phyloP scores from a whole-genome alignment of 1,140 invertebrate genomes.

The Doryteuthis pealeii region DNA sequence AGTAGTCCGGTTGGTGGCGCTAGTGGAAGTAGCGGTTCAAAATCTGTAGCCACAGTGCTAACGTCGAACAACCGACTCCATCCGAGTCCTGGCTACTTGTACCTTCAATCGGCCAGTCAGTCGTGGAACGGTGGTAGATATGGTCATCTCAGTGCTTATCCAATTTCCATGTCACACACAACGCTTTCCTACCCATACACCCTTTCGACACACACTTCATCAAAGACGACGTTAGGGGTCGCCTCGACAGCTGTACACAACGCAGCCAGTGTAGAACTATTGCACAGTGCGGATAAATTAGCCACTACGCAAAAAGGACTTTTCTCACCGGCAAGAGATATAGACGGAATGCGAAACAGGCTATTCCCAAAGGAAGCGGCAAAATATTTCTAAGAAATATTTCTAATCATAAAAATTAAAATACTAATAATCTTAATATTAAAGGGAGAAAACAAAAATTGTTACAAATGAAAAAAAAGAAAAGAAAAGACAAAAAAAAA shows the following conservation, averaged over 20 bases:
- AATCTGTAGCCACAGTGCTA: not conserved
- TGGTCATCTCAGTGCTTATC: conserved; percentile 27
- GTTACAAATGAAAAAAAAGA: no score
- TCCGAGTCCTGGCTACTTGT: conserved; percentile 30
- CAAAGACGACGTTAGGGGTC: conserved; percentile 29
- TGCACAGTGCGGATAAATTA: conserved; percentile 18
- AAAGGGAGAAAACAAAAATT: no score
- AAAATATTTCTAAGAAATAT: conserved; percentile 8
- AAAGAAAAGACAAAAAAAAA: no score
- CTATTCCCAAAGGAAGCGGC: conserved; percentile 6
- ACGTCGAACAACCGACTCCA: conserved; percentile 15
- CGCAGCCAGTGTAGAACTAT: conserved; percentile 20
- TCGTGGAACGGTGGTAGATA: conserved; percentile 33
- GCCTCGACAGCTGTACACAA: conserved; percentile 22
- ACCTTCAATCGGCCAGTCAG: conserved; percentile 26
- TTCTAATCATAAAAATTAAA: no score
- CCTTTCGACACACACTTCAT: conserved; percentile 33
- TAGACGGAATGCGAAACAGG: conserved; percentile 30
- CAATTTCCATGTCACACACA: conserved; percentile 40
- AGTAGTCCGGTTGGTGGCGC: conserved; percentile 17
- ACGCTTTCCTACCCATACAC: conserved; percentile 47
- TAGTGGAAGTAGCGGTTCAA: conserved; percentile 8
- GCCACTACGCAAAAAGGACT: conserved; percentile 20
- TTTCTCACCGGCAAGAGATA: conserved; percentile 35
- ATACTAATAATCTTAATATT: no score